A percentile compares a stretch with the other conserved stretches of the same genome.
phyloP scores from a whole-genome alignment of 2,888 invertebrate genomes.

The Diogma glabrata region DNA sequence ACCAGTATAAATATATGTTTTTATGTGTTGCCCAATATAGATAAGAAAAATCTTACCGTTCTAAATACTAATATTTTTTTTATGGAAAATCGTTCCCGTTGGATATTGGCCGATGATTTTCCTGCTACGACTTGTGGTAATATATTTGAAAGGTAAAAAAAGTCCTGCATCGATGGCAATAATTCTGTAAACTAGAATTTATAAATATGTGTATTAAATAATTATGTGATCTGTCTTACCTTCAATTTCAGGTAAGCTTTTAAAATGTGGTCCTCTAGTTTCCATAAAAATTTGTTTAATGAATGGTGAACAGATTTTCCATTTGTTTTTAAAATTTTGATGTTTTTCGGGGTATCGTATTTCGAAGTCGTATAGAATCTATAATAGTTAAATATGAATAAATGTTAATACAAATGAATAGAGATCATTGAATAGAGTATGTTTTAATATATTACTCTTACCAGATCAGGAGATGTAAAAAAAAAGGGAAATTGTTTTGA shows the following conservation, averaged over 20 bases:
- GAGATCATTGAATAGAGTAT: no score
- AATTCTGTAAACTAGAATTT: constrained; percentile 3
- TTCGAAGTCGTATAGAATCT: neutral
- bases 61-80: neutral
- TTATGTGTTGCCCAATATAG: neutral
- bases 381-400: neutral
- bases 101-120: constrained; percentile 2
- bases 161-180: neutral
- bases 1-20: neutral
- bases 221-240: neutral
- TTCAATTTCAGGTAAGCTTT: neutral
- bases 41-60: neutral
- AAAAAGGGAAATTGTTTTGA: constrained; percentile 1
- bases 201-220: neutral
- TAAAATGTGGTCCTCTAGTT: neutral
- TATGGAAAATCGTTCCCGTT: neutral
- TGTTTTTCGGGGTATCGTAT: neutral
- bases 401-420: neutral
- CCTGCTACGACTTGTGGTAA: constrained; percentile 1
- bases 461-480: constrained; percentile 3
- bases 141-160: neutral
- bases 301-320: neutral
- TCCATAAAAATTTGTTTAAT: constrained; percentile 1
- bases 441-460: neutral
- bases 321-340: neutral